phyloP scores from a whole-genome alignment of 1,140 invertebrate genomes.

The Phortica variegata region DNA sequence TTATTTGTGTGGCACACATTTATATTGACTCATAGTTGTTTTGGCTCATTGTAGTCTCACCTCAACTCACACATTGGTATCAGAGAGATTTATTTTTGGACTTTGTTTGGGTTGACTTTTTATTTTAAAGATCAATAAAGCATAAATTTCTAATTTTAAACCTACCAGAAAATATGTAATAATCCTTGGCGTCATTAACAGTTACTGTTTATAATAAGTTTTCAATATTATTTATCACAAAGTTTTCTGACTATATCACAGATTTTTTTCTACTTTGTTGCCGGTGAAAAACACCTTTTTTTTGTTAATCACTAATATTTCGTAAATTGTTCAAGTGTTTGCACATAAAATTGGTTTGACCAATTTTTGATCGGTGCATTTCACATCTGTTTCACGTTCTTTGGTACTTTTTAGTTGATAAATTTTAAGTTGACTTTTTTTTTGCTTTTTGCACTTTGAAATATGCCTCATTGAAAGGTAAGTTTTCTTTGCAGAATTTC shows the following conservation, averaged over 20 bases:
- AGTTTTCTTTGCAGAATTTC: too few relatives aligned
- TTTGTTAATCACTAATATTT: slow-evolving; percentile 13
- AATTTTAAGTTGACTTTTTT: neutral
- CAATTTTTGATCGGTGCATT: slow-evolving; percentile 3
- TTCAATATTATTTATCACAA: neutral
- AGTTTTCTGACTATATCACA: neutral
- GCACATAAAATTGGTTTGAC: too few relatives aligned
- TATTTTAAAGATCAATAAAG: neutral
- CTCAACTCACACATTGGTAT: too few relatives aligned
- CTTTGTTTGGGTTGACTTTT: neutral
- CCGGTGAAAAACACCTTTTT: slow-evolving; percentile 24
- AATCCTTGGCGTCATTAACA: slow-evolving; percentile 43
- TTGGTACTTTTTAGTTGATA: neutral
- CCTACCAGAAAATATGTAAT: slow-evolving; percentile 52
- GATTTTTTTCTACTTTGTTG: neutral
- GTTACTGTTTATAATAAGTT: slow-evolving; percentile 13
- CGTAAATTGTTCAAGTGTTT: too few relatives aligned
- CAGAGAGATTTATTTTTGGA: neutral
- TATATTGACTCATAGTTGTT: too few relatives aligned
- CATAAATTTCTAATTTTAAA: slow-evolving; percentile 16
- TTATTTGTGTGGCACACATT: slow-evolving; percentile 13
- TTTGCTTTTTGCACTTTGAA: slow-evolving; percentile 17
- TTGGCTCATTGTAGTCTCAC: too few relatives aligned
- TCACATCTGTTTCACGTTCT: slow-evolving; percentile 14
- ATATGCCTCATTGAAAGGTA: too few relatives aligned